phyloP scores from a whole-genome alignment of 2,113 vertebrate species.

The Platycercus adscitus region DNA sequence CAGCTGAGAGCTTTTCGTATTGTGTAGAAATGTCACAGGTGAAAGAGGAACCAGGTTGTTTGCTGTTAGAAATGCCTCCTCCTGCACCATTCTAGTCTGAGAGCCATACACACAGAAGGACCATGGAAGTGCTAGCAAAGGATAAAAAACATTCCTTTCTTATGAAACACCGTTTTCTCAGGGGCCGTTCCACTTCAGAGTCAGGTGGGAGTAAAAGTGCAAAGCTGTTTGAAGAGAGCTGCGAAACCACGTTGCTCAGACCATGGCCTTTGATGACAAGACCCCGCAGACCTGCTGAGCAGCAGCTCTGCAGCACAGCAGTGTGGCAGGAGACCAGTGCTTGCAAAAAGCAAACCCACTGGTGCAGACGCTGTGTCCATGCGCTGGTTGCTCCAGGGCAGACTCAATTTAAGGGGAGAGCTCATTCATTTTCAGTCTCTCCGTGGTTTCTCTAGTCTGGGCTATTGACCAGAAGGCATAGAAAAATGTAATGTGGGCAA shows the following conservation, averaged over 20 bases:
- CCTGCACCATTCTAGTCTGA: neutral
- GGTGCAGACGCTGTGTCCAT: neutral
- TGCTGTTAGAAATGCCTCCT: neutral
- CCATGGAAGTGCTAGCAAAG: neutral
- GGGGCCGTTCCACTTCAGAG: neutral
- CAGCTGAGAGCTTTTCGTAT: accelerated
- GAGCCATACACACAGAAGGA: neutral
- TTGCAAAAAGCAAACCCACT: neutral
- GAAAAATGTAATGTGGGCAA: neutral
- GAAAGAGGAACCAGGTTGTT: neutral
- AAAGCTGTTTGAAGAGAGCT: neutral
- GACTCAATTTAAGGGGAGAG: neutral
- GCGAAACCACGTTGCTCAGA: neutral
- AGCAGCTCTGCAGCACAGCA: accelerated
- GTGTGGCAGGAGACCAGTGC: accelerated
- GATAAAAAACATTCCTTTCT: neutral
- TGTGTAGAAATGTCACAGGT: neutral
- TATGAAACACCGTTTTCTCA: neutral
- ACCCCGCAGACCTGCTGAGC: accelerated
- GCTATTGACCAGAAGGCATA: neutral
- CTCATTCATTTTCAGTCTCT: neutral
- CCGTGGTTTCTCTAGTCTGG: neutral
- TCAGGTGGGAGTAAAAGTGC: neutral
- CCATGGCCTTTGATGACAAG: neutral
- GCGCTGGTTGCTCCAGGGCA: neutral